These are phyloP conservation scores for Seladonia tumulorum DNA, from an alignment of 2,888 invertebrate species.

Conservation along the genomic window DNA sequence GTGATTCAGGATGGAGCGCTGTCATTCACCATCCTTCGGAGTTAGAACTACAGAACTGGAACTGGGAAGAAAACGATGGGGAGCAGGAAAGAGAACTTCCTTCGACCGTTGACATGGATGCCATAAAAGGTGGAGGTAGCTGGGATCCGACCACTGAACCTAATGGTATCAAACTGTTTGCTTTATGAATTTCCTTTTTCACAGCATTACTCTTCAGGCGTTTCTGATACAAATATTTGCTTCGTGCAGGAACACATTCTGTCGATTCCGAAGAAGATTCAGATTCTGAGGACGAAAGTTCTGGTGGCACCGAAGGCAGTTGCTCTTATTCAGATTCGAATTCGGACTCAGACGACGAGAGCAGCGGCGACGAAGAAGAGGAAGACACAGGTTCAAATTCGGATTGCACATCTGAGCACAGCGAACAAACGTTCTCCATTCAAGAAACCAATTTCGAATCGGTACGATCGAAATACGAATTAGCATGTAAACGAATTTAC, in stretches of 20 bases:
- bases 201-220: no score
- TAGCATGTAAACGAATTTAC: not conserved
- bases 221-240: not conserved
- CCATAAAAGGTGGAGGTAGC: constrained; percentile 86
- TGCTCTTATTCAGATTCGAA: constrained; percentile 83
- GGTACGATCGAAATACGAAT: constrained; percentile 70
- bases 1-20: constrained; percentile 86
- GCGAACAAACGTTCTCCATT: constrained; percentile 84
- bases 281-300: constrained; percentile 84
- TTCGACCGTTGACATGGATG: constrained; percentile 89
- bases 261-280: constrained; percentile 84
- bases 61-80: constrained; percentile 85
- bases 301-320: constrained; percentile 82
- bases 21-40: constrained; percentile 87
- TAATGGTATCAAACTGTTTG: constrained; percentile 73
- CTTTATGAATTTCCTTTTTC: not conserved
- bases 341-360: constrained; percentile 83
- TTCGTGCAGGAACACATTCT: constrained; percentile 79
- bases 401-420: constrained; percentile 85
- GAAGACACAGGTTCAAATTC: constrained; percentile 83
- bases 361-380: constrained; percentile 78
- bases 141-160: constrained; percentile 82
- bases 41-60: constrained; percentile 83
- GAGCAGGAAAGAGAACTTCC: constrained; percentile 87
- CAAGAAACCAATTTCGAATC: constrained; percentile 85